Evolutionary conservation across 2,113 vertebrate species (phyloP), one percentile per base, ranked within the genome.

Genomic region (Carlito syrichta): DNA sequence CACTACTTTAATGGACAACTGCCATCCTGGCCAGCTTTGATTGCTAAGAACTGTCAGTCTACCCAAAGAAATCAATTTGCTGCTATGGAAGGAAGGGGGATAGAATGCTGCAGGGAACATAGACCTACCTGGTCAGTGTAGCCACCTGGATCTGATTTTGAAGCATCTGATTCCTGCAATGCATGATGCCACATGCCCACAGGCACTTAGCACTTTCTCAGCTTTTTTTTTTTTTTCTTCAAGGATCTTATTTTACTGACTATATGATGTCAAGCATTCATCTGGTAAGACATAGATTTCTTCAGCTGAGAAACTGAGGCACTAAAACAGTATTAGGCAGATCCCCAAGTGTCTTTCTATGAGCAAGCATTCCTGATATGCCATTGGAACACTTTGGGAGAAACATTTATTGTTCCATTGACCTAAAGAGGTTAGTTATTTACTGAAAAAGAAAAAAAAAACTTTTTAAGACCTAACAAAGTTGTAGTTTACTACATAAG

Each of bases 251-350:
- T 62, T 87, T 96, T 92, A n/a, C 48, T 71, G 58, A 50, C 40
- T 62, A 25, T 90, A 50, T 50, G 9, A 38, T 54, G 95, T 82
- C 76, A 92, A 93, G 77, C 87, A 68, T 90, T 32, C 95, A 35
- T 82, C 69, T 60, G 50, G 78, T 68, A 35, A 86, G 50, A 92
- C 60, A 94, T 16, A 32, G 32, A 85, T 94, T 91, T 97, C 19
- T n/a, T 71, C 23, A n/a, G 38, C 43, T 66, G 30, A 7, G 8
- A 91, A 35, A 62, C 63, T 89, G 63, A 91, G 93, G 83, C 68
- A 6, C 50, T 68, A n/a, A n/a, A 17, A 4, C 23, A 50, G 14
- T 27, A 17, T 27, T 43, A 78, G 74, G 54, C 73, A 52, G 32
- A 77, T 23, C n/a, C 62, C 23, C 25, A 63, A 19, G 9, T 62